Evolutionary conservation across 2,113 vertebrate genomes (phyloP).

Genomic region (Oriolus oriolus): DNA sequence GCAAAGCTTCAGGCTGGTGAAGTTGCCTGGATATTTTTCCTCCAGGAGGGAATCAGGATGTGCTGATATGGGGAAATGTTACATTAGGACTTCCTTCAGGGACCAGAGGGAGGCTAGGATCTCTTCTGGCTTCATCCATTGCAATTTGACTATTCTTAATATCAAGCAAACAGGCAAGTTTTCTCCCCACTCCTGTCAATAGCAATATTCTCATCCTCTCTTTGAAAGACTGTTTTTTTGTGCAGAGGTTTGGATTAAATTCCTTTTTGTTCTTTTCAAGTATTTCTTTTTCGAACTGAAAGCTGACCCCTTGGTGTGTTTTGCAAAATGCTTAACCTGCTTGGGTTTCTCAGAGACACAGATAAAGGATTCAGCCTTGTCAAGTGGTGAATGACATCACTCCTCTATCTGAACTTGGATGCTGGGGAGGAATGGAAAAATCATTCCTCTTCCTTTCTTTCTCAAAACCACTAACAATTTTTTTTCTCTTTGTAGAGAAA

Average conservation of each 20-base stretch:
- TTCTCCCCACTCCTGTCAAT: neutral
- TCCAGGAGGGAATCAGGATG: neutral
- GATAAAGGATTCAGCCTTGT: too few species aligned
- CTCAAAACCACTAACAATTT: neutral
- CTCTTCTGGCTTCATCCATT: neutral
- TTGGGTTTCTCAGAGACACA: neutral
- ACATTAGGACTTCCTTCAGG: neutral
- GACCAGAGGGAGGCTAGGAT: neutral
- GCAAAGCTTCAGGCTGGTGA: neutral
- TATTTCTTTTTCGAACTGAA: neutral
- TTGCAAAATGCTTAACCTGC: neutral
- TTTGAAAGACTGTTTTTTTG: neutral
- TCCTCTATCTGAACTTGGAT: neutral
- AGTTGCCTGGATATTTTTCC: neutral
- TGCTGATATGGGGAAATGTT: neutral
- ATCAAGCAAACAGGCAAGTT: neutral
- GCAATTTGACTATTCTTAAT: neutral
- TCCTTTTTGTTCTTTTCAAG: neutral
- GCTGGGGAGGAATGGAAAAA: neutral
- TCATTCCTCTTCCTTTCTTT: neutral
- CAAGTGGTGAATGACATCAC: too few species aligned
- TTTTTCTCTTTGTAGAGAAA: neutral
- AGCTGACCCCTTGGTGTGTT: neutral
- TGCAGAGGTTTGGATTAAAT: neutral
- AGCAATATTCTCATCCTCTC: neutral